These are phyloP conservation scores for Schrankia costaestrigalis DNA, from an alignment of 2,888 invertebrate species.

Conservation along the genomic window DNA sequence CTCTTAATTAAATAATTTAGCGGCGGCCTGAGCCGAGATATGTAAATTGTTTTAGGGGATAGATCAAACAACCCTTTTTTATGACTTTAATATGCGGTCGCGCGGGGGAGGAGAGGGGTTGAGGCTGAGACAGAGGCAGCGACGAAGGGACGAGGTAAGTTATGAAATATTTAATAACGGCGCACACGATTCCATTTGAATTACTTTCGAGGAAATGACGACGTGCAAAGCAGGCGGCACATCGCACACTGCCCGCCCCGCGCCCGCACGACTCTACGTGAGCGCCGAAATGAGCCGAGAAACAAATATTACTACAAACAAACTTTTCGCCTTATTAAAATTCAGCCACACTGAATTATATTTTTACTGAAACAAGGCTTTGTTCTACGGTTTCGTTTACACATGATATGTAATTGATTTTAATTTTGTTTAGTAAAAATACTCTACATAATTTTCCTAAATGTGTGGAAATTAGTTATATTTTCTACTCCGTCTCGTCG, in stretches of 20 bases:
- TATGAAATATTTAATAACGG: constrained; percentile 82
- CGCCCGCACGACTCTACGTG: constrained; percentile 32
- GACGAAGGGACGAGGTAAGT: constrained; percentile 62
- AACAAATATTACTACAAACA: constrained; percentile 59
- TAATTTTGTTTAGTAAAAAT: too few species aligned
- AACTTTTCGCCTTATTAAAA: constrained; percentile 58
- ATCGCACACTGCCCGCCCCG: constrained; percentile 42
- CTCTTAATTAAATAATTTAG: constrained; percentile 82
- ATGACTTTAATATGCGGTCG: constrained; percentile 81
- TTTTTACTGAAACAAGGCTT: constrained; percentile 25
- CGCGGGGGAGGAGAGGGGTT: constrained; percentile 52
- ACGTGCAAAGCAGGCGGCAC: constrained; percentile 63
- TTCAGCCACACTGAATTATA: constrained; percentile 31
- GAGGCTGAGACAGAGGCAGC: constrained; percentile 38
- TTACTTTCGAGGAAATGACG: constrained; percentile 81
- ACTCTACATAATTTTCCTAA: too few species aligned
- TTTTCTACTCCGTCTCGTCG: too few species aligned
- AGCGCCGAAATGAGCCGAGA: constrained; percentile 47
- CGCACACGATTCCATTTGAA: constrained; percentile 81
- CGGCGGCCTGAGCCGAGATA: constrained; percentile 78
- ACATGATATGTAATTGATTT: background rate
- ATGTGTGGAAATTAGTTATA: too few species aligned
- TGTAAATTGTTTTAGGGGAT: constrained; percentile 82
- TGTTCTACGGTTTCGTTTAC: constrained; percentile 11
- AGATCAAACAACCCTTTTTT: constrained; percentile 82